Conservation (phyloP, 2,797 vertebrate genomes). For the Tadarida brasiliensis region DNA sequence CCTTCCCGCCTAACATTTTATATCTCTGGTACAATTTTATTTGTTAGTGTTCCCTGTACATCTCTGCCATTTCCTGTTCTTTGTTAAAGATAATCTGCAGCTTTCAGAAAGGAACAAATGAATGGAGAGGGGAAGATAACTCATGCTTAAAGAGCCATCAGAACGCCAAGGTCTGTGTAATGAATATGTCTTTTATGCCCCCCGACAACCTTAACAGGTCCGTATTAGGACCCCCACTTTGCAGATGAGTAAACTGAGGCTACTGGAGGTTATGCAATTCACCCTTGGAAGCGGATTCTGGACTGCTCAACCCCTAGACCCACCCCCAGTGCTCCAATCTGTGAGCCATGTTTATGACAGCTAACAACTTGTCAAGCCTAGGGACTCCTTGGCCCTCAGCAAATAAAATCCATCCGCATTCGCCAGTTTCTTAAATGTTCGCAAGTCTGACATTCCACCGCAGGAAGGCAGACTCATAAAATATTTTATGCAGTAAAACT, state of each 20-base stretch:
- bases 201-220: not conserved
- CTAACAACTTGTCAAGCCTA: not conserved
- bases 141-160: not conserved
- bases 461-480: conserved; percentile 51
- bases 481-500: not conserved
- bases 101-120: not conserved
- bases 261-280: not conserved
- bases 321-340: not conserved
- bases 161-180: not conserved
- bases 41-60: not conserved
- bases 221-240: not conserved
- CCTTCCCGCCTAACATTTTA: not conserved
- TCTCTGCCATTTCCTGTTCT: not conserved
- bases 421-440: not conserved
- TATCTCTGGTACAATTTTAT: not conserved
- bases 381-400: not conserved
- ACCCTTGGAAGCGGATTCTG: not conserved
- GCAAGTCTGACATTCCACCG: not conserved
- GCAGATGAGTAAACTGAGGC: not conserved
- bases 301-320: not conserved
- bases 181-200: not conserved
- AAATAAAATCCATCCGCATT: not conserved
- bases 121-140: not conserved
- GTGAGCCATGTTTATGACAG: not conserved
- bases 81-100: not conserved